Conservation (phyloP, 2,888 invertebrate genomes). For the Agonum fuliginosum region DNA sequence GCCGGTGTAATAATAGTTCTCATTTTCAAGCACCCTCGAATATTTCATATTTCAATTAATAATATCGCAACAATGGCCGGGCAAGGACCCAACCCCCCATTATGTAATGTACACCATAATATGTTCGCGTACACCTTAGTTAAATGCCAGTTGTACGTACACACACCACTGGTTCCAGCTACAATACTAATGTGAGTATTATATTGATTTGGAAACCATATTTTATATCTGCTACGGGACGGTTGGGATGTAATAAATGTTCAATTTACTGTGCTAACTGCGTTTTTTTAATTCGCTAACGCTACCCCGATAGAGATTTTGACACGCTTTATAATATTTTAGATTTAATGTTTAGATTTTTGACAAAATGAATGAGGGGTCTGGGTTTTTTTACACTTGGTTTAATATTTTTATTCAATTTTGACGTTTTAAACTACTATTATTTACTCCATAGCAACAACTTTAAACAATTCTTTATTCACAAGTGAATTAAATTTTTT, state of each 20-base stretch:
- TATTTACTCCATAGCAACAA: too few species aligned
- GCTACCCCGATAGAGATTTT: too few species aligned
- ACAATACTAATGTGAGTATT: conserved; percentile 54
- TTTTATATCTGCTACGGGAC: conserved; percentile 26
- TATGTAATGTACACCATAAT: conserved; percentile 48
- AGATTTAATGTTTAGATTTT: conserved; percentile 30
- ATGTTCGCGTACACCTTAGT: neutral
- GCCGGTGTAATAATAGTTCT: neutral
- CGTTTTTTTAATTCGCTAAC: neutral
- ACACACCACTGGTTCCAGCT: conserved; percentile 46
- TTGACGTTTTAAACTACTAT: too few species aligned
- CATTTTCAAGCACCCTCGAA: conserved; percentile 43
- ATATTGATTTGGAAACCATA: conserved; percentile 54
- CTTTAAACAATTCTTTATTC: too few species aligned
- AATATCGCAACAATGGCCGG: conserved; percentile 42
- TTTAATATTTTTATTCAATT: too few species aligned
- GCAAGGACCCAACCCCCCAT: conserved; percentile 16
- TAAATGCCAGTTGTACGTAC: conserved; percentile 22
- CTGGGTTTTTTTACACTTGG: too few species aligned
- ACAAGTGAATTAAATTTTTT: too few species aligned
- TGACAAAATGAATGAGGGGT: too few species aligned
- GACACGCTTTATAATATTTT: too few species aligned
- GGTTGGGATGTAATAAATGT: conserved; percentile 30
- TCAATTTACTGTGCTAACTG: conserved; percentile 53
- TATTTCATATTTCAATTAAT: conserved; percentile 51